phyloP scores from a whole-genome alignment of 2,888 invertebrate species.

The Melolontha melolontha region DNA sequence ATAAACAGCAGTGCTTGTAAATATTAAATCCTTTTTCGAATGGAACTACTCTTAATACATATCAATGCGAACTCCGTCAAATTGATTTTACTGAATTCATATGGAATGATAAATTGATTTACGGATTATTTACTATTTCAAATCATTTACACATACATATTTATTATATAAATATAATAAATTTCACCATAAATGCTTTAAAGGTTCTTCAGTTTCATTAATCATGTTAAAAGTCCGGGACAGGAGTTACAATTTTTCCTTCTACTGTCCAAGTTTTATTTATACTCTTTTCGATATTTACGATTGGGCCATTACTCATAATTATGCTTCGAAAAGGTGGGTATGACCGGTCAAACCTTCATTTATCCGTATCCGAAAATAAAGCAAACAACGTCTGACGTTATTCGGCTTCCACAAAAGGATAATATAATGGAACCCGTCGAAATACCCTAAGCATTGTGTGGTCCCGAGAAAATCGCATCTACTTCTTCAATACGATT shows the following conservation, averaged over 20 bases:
- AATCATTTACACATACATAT: too few species aligned
- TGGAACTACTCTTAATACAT: too few species aligned
- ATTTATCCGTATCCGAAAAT: background rate
- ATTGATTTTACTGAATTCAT: too few species aligned
- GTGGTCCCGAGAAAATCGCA: too few species aligned
- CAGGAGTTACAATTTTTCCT: conserved; percentile 32
- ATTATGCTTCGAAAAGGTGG: conserved; percentile 33
- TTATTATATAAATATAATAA: conserved; percentile 4
- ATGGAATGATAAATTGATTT: too few species aligned
- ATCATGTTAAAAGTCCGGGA: conserved; percentile 29
- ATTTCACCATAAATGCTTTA: background rate
- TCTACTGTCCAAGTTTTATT: conserved; percentile 28
- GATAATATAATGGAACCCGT: conserved; percentile 18
- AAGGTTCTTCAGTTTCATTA: conserved; percentile 4
- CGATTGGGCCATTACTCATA: conserved; percentile 34
- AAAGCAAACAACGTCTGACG: conserved; percentile 16
- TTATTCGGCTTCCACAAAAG: conserved; percentile 1
- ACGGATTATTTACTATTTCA: too few species aligned
- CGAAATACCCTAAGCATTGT: too few species aligned
- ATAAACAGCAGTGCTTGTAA: too few species aligned
- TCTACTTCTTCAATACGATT: too few species aligned
- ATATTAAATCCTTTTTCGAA: too few species aligned
- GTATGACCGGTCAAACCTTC: conserved; percentile 12
- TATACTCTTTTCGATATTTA: conserved; percentile 34
- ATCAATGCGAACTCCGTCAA: too few species aligned